Evolutionary conservation across 2,113 vertebrate species (phyloP), one percentile per base, ranked within the genome.

Genomic region (Camelus dromedarius): DNA sequence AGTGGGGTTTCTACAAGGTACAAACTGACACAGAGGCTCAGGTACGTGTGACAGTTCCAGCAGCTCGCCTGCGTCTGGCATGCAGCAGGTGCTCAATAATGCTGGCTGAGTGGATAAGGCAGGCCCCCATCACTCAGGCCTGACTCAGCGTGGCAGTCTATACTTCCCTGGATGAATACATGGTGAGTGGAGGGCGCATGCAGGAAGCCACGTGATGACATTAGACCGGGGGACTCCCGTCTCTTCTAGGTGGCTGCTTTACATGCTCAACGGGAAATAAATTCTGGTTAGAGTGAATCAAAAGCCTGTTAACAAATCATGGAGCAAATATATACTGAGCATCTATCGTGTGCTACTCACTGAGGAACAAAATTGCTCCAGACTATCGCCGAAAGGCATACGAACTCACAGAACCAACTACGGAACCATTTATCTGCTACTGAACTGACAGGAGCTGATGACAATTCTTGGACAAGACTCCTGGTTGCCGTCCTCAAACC

Each of bases 241-340:
- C 79, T 70, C 60, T 77, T 52, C 75, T 67, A 30, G 16, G 32
- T 77, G 50, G 72, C 18, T 46, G 52, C 42, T 86, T 73, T 64
- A 69, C 13, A 73, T 26, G 73, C 67, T 79, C 10, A 86, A 77
- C 24, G 79, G 84, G 72, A 86, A 66, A 94, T 32, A 32, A 24
- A 89, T 85, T 95, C 70, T 77, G 32, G 32, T 85, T 26, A 96
- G 35, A 30, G 70, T 67, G 46, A 79, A 69, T 28, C 16, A 87
- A 30, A 60, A 93, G 32, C n/a, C 69, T 60, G 86, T 22, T 69
- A 73, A 70, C 58, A 70, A 88, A 46, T 48, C 58, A 4, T 10
- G 50, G 19, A 81, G 11, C 62, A 92, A 38, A 82, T 50, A 14
- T 38, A 48, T 28, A 94, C 0, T 22, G 56, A 89, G 8, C 2